Evolutionary conservation across 2,888 invertebrate genomes (phyloP), one percentile per base, ranked within the genome.

Genomic region (Eilema griseolum): DNA sequence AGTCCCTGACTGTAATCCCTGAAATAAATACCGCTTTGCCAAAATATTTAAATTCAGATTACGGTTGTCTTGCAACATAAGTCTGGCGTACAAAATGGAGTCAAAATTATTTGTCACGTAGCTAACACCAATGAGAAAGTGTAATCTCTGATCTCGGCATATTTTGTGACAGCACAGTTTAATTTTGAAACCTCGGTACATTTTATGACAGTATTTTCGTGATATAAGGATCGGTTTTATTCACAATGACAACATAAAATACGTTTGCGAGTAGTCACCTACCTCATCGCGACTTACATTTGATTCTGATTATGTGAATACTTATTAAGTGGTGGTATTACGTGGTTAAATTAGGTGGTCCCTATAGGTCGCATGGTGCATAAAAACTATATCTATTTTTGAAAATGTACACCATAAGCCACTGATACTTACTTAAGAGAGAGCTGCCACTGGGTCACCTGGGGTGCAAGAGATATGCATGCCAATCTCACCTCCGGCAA

Each of bases 71-170:
- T 16, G n/a, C 52, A n/a, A 20, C n/a, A 5, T n/a, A 52, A 52
- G n/a, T 52, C 52, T 52, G 52, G 3, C 10, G n/a, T 52, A n/a
- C 0, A n/a, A 52, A 52, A 52, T 52, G 52, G 52, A 52, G 52
- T 52, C 52, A n/a, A 52, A 52, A 20, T 46, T 52, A 52, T n/a
- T 52, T 52, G 52, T n/a, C 52, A 52, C 52, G n/a, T 52, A 52
- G 52, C 52, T 52, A 52, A 52, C n/a, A 52, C 52, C 52, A 52
- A n/a, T 52, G 20, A 52, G n/a, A 52, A 52, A 52, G 52, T 52
- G 20, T 52, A n/a, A 52, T 52, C 52, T 52, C 52, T n/a, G 52
- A 52, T n/a, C 8, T 52, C n/a, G 52, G 52, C 20, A 52, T 52
- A 52, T n/a, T 52, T 52, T 52, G 52, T 52, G 52, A n/a, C 52